Evolutionary conservation across 2,888 invertebrate genomes (phyloP).

Genomic region (Trissolcus brochymenae): DNA sequence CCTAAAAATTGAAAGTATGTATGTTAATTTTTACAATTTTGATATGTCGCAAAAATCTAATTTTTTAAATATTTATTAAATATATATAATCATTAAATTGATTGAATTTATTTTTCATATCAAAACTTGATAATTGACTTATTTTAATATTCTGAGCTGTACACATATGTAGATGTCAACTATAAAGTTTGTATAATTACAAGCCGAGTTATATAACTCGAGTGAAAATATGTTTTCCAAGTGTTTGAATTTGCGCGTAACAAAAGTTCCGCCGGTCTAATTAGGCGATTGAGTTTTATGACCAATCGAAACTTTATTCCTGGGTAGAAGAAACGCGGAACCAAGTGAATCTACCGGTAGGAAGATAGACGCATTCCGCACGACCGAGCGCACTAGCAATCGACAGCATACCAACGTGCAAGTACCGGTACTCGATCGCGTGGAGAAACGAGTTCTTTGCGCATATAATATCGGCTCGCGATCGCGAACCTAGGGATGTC

Average conservation of each 20-base stretch:
- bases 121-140: too few species aligned
- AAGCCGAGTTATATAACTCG: too few species aligned
- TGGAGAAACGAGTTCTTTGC: slow-evolving; percentile 64
- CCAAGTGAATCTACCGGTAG: slow-evolving; percentile 56
- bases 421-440: slow-evolving; percentile 61
- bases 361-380: slow-evolving; percentile 56
- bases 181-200: too few species aligned
- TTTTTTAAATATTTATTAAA: too few species aligned
- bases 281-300: slow-evolving; percentile 59
- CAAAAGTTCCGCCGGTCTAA: slow-evolving; percentile 44
- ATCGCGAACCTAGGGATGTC: slow-evolving; percentile 33
- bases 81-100: too few species aligned
- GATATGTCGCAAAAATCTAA: too few species aligned
- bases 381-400: slow-evolving; percentile 54
- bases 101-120: too few species aligned
- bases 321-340: slow-evolving; percentile 58
- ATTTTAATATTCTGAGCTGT: too few species aligned
- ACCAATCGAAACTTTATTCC: slow-evolving; percentile 54
- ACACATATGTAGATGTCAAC: too few species aligned
- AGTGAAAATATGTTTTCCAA: neutral
- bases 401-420: slow-evolving; percentile 54
- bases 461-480: slow-evolving; percentile 62
- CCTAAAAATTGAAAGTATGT: too few species aligned
- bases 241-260: slow-evolving; percentile 25
- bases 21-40: too few species aligned